Evolutionary conservation across 2,888 invertebrate genomes (phyloP).

Genomic region (Phaedon cochleariae): DNA sequence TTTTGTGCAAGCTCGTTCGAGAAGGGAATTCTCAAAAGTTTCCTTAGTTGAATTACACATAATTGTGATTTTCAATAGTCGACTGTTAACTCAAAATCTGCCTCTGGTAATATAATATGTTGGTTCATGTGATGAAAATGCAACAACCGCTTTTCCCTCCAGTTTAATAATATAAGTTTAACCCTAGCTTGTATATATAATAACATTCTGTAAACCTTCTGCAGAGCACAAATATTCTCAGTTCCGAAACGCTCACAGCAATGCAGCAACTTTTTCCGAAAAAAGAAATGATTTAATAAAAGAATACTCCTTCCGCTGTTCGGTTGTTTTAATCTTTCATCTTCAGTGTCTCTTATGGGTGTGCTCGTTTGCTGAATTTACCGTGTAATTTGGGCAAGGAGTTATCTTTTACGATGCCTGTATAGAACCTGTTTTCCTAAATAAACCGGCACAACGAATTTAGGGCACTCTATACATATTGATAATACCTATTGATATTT

Average conservation of each 20-base stretch:
- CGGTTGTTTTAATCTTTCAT: conserved; percentile 18
- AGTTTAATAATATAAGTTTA: background rate
- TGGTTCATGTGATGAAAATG: background rate
- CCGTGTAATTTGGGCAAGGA: conserved; percentile 27
- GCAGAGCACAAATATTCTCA: background rate
- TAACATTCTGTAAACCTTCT: background rate
- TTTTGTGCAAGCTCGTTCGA: too few relatives aligned
- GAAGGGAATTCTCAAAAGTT: too few relatives aligned
- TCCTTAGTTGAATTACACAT: too few relatives aligned
- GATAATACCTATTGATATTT: too few relatives aligned
- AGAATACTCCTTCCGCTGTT: background rate
- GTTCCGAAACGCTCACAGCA: background rate
- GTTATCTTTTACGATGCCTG: conserved; percentile 22
- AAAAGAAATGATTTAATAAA: background rate
- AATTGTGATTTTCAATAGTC: too few relatives aligned
- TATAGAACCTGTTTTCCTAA: conserved; percentile 24
- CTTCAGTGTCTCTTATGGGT: conserved; percentile 17
- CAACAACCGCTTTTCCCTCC: background rate
- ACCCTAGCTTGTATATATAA: background rate
- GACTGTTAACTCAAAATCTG: too few relatives aligned
- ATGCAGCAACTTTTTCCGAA: background rate
- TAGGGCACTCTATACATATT: too few relatives aligned
- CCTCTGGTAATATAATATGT: too few relatives aligned
- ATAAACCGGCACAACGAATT: background rate
- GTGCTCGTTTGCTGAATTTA: conserved; percentile 18